Evolutionary conservation across 2,888 invertebrate genomes (phyloP), one percentile per base, ranked within the genome.

Genomic region (Platypus cylindrus): DNA sequence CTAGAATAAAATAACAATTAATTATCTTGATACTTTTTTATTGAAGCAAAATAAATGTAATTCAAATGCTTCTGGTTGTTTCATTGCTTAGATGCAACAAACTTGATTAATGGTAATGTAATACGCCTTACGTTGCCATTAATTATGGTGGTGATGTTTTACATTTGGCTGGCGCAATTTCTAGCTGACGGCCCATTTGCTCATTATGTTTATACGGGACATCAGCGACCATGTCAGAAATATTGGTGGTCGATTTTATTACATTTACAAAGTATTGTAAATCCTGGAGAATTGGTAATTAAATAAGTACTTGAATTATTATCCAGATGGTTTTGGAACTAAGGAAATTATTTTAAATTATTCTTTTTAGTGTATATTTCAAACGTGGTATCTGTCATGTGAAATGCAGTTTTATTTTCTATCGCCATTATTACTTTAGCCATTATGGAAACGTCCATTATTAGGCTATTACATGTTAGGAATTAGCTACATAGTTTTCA

Each of bases 121-220:
- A n/a, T n/a, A n/a, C n/a, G n/a, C n/a, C n/a, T 69, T 28, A 68
- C 68, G 1, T 65, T 68, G 5, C 56, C 65, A 0, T 58, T 66
- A 34, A 57, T 59, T 5, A 46, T 64, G n/a, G 51, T 66, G 18
- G 48, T 70, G 29, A 51, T 62, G 2, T 49, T 66, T 28, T 54
- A 58, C 22, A 57, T 60, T 8, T 62, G 64, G n/a, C 45, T 68
- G 17, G 46, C 60, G 13, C 56, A 58, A 5, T 59, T 63, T 45
- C 29, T 65, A 3, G 62, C 63, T 1, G 58, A 61, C 12, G 68
- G 68, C 2, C 64, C 68, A 1, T 45, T 60, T 13, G 65, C 66
- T 63, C 43, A 55, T 9, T 29, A 26, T 3, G 37, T 37, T n/a
- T 41, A 43, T 24, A 11, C 17, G n/a, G 25, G 29, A 11, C 40